Conservation (phyloP, 2,113 vertebrate genomes). For the Turdus rufiventris region DNA sequence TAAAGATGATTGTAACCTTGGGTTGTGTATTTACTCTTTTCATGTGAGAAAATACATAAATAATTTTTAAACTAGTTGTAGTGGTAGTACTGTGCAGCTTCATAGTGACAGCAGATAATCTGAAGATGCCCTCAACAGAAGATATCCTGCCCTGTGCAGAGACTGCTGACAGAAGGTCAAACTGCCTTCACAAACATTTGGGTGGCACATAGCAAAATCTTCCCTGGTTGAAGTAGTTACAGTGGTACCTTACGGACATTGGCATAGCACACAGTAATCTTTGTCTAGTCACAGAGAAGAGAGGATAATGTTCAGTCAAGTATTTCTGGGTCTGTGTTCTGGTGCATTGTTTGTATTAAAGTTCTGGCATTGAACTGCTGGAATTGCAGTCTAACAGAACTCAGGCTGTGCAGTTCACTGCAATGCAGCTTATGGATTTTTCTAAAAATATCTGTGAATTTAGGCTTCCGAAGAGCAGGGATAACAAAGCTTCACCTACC, state of each 20-base stretch:
- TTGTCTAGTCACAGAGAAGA: neutral
- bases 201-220: neutral
- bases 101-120: neutral
- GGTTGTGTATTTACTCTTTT: neutral
- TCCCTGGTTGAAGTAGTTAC: neutral
- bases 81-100: neutral
- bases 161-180: neutral
- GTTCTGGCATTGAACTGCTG: neutral
- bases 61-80: accelerated
- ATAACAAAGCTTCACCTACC: neutral
- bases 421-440: neutral
- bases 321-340: neutral
- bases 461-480: neutral
- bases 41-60: neutral
- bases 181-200: neutral
- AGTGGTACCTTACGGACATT: neutral
- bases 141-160: neutral
- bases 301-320: neutral
- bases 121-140: neutral
- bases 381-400: neutral
- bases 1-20: neutral
- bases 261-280: neutral
- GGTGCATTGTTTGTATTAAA: neutral
- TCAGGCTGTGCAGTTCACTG: neutral
- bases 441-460: neutral